Percentiles rank a stretch among this genome's conserved stretches.
Evolutionary conservation across 2,888 invertebrate species (phyloP).

Genomic region (Gibbula magus): DNA sequence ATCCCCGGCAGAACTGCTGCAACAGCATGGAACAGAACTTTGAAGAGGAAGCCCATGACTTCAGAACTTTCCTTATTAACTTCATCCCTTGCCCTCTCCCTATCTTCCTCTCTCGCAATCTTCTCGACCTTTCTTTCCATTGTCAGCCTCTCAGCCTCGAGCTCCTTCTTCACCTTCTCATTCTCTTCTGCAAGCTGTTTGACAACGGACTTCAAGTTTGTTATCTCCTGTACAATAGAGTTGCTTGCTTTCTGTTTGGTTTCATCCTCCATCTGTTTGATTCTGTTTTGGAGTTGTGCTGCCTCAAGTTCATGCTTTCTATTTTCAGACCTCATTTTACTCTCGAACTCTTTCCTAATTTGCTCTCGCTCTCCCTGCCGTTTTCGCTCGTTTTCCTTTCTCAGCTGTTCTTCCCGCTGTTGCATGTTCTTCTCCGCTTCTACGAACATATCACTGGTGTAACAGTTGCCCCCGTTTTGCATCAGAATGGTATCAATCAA

Average conservation of each 20-base stretch:
- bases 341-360: neutral
- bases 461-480: conserved; percentile 31
- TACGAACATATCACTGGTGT: conserved; percentile 37
- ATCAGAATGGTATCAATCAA: conserved; percentile 27
- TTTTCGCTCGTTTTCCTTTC: neutral
- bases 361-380: neutral
- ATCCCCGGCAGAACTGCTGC: neutral
- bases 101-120: neutral
- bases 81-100: neutral
- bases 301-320: no score
- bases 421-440: conserved; percentile 29
- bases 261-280: no score
- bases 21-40: neutral
- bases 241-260: neutral
- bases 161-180: neutral
- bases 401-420: neutral
- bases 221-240: neutral
- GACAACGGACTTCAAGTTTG: neutral
- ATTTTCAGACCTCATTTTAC: conserved; percentile 13
- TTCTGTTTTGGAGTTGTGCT: no score
- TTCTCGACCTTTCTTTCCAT: neutral
- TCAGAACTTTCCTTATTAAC: neutral
- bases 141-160: neutral
- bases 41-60: neutral
- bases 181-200: neutral